Percentiles rank a stretch among this genome's conserved stretches.
Conservation (phyloP, 2,888 invertebrate species). For the Hirtodrosophila trivittata region DNA sequence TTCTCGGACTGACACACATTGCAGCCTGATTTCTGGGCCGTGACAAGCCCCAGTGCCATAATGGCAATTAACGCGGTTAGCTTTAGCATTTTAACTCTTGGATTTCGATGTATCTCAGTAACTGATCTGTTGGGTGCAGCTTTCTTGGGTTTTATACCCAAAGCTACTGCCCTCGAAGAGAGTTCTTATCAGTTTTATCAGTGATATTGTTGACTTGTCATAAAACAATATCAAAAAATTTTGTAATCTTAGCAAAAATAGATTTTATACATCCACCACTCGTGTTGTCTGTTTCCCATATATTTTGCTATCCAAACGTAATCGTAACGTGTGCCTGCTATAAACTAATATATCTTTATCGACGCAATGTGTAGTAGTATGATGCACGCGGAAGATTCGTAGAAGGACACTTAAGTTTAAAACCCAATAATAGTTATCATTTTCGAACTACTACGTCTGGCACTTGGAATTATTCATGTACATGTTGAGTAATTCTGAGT, state of each 20-base stretch:
- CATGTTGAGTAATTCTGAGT: no score
- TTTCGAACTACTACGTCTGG: no score
- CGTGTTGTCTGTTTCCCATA: no score
- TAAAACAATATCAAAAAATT: constrained; percentile 45
- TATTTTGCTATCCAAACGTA: no score
- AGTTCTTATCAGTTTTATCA: constrained; percentile 23
- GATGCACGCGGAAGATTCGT: no score
- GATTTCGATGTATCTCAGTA: constrained; percentile 6
- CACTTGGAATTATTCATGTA: no score
- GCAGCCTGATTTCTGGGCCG: constrained; percentile 18
- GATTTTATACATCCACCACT: no score
- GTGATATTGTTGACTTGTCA: constrained; percentile 33
- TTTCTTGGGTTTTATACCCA: constrained; percentile 30
- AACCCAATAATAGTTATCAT: no score
- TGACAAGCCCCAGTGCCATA: background rate
- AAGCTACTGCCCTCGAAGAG: background rate
- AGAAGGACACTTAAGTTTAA: no score
- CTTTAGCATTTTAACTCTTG: constrained; percentile 21
- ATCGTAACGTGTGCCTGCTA: no score
- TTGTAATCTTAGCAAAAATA: constrained; percentile 4
- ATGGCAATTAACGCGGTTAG: constrained; percentile 13
- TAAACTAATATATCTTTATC: no score
- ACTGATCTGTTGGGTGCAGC: constrained; percentile 14
- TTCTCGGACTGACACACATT: constrained; percentile 24
- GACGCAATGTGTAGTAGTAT: no score